Evolutionary conservation across 2,113 vertebrate species (phyloP).

Genomic region (Holacanthus passer): DNA sequence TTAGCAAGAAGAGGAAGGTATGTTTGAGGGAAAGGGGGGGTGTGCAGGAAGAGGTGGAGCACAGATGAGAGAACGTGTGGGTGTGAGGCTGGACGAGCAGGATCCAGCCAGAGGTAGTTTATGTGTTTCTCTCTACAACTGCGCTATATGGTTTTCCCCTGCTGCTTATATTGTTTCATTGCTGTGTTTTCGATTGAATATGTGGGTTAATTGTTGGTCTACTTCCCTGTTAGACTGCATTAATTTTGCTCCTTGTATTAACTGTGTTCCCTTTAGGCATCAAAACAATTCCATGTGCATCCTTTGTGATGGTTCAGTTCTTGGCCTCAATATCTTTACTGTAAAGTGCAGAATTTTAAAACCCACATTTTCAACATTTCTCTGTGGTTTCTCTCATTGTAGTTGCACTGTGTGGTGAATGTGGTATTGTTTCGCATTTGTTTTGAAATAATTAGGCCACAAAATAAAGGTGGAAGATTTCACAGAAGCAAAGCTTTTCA

Average conservation of each 20-base stretch:
- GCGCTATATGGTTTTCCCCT: neutral
- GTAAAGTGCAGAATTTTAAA: neutral
- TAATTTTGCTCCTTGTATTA: neutral
- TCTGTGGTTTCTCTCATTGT: neutral
- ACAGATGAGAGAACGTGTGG: conserved; percentile 63
- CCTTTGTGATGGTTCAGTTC: neutral
- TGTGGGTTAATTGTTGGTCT: neutral
- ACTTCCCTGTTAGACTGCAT: neutral
- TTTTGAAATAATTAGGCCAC: conserved; percentile 43
- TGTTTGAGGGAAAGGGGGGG: conserved; percentile 52
- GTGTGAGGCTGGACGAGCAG: conserved; percentile 51
- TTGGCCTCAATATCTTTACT: neutral
- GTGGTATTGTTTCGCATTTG: conserved; percentile 30
- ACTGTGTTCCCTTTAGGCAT: neutral
- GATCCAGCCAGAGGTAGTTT: conserved; percentile 32
- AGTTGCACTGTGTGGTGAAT: neutral
- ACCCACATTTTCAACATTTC: conserved; percentile 4
- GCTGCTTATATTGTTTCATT: neutral
- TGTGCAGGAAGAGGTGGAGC: conserved; percentile 48
- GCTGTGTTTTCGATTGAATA: neutral
- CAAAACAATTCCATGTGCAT: neutral
- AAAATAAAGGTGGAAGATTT: conserved; percentile 47
- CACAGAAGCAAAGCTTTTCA: conserved; percentile 37
- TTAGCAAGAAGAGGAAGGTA: conserved; percentile 73
- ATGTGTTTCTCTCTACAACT: neutral